These are phyloP conservation scores for Dynastes tityus DNA, from an alignment of 2,888 invertebrate genomes.

Conservation along the genomic window DNA sequence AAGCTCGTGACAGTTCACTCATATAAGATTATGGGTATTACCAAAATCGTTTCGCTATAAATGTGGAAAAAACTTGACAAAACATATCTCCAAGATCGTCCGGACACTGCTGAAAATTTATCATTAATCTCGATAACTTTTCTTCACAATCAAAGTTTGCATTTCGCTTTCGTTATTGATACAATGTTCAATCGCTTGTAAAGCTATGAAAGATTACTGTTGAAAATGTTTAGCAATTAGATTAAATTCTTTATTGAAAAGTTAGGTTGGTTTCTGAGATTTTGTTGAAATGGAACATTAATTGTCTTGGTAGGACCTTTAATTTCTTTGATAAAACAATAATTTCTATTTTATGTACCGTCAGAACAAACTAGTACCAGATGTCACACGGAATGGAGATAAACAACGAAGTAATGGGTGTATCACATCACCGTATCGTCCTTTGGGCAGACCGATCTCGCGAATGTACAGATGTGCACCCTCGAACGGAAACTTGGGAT, in stretches of 20 bases:
- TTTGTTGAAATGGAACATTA: constrained; percentile 11
- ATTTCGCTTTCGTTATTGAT: not conserved
- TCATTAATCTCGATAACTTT: constrained; percentile 27
- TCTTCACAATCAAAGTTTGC: constrained; percentile 7
- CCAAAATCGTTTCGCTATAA: constrained; percentile 24
- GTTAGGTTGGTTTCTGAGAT: not conserved
- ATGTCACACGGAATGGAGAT: constrained; percentile 58
- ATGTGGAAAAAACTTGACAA: not conserved
- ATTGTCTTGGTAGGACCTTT: constrained; percentile 18
- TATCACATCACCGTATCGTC: constrained; percentile 46
- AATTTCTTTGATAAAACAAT: constrained; percentile 58
- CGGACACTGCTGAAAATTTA: constrained; percentile 41
- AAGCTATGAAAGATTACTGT: constrained; percentile 11
- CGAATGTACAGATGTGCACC: constrained; percentile 56
- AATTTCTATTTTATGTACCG: constrained; percentile 68
- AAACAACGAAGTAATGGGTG: constrained; percentile 56
- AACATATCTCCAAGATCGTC: constrained; percentile 33
- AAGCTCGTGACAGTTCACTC: no score
- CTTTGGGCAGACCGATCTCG: constrained; percentile 58
- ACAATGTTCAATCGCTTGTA: constrained; percentile 16
- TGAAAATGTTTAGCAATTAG: constrained; percentile 26
- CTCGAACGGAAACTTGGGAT: constrained; percentile 56
- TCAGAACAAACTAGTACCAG: constrained; percentile 68
- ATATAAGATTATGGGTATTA: not conserved
- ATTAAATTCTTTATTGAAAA: constrained; percentile 13